Evolutionary conservation across 2,888 invertebrate species (phyloP).

Genomic region (Rotaria sp.): DNA sequence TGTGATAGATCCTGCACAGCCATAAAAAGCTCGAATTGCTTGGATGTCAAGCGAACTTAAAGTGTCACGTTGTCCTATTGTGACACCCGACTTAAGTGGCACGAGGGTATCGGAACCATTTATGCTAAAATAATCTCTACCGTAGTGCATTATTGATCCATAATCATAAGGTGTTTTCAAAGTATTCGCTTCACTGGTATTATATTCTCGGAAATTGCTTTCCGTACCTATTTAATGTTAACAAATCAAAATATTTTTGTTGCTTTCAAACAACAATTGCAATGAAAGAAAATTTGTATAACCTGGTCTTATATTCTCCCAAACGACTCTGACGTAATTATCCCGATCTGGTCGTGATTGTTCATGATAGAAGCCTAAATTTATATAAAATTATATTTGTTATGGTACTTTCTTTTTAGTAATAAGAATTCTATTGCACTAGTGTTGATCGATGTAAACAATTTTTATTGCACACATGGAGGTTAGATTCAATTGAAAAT

Average conservation of each 20-base stretch:
- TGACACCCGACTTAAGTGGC: constrained; percentile 55
- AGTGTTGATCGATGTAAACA: no score
- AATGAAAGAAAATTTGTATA: no score
- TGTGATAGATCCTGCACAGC: no score
- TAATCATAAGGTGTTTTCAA: constrained; percentile 68
- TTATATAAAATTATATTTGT: no score
- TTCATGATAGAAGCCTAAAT: no score
- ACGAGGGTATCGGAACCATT: constrained; percentile 58
- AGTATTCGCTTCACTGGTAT: constrained; percentile 47
- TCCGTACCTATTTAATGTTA: no score
- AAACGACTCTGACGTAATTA: constrained; percentile 29
- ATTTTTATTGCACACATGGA: no score
- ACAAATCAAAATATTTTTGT: no score
- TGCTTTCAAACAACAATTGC: no score
- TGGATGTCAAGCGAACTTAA: constrained; percentile 53
- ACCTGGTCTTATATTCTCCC: constrained; percentile 21
- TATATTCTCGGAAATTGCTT: constrained; percentile 58
- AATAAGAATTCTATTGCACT: no score
- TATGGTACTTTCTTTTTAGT: no score
- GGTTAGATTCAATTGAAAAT: no score
- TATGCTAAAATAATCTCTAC: constrained; percentile 57
- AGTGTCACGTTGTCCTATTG: constrained; percentile 60
- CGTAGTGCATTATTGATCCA: constrained; percentile 72
- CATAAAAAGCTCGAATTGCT: constrained; percentile 55
- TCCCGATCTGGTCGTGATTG: constrained; percentile 40